Conservation (phyloP, 23 tunicate genomes). For the Trididemnum clinides region DNA sequence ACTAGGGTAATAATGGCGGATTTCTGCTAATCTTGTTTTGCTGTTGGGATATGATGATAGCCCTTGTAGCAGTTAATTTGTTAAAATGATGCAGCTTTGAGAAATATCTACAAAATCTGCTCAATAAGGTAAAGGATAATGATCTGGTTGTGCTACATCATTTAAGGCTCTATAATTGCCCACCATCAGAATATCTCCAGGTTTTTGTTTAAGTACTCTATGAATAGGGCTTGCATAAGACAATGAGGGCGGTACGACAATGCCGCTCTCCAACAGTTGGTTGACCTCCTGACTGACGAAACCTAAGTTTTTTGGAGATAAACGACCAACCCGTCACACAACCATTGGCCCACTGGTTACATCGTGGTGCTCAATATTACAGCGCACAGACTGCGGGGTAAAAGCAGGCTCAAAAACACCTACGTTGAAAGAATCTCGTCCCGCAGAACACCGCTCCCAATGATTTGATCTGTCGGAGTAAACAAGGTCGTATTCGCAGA, state of each 20-base stretch:
- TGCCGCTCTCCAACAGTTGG: not conserved
- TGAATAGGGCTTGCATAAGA: not conserved
- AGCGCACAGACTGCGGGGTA: too few species aligned
- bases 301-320: not conserved
- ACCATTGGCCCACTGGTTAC: not conserved
- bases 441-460: too few species aligned
- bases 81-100: not conserved
- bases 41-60: conserved; percentile 2
- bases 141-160: not conserved
- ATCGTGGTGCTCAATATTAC: not conserved
- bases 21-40: not conserved
- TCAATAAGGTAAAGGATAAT: not conserved
- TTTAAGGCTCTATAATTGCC: not conserved
- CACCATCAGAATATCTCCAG: not conserved
- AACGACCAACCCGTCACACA: not conserved
- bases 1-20: conserved; percentile 6
- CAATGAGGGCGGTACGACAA: not conserved
- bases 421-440: too few species aligned
- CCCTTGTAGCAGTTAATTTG: not conserved
- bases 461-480: too few species aligned
- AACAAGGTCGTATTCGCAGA: too few species aligned
- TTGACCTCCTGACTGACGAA: not conserved
- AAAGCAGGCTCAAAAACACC: too few species aligned
- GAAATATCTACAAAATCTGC: not conserved
- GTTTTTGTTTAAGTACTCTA: not conserved